These are phyloP conservation scores for Tetranychus piercei DNA, from an alignment of 2,888 invertebrate genomes.

Conservation along the genomic window DNA sequence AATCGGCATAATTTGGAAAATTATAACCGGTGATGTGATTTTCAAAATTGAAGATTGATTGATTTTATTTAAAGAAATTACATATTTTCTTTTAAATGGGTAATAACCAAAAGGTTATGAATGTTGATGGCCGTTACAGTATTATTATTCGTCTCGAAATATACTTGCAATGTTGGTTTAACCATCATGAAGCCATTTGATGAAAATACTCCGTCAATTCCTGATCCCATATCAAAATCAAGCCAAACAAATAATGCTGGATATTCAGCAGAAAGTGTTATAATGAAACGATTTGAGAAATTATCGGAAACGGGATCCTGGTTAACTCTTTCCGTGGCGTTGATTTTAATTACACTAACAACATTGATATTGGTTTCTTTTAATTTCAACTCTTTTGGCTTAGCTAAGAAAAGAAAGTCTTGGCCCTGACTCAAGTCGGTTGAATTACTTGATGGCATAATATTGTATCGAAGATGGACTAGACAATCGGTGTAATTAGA, in stretches of 20 bases:
- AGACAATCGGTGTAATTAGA: not conserved
- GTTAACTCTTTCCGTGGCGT: not conserved
- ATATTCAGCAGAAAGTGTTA: slow-evolving; percentile 27
- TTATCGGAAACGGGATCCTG: not conserved
- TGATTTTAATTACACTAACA: not conserved
- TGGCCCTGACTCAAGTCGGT: not conserved
- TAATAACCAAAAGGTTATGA: too few relatives aligned
- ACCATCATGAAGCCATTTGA: slow-evolving; percentile 49
- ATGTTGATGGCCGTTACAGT: too few relatives aligned
- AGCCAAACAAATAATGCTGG: slow-evolving; percentile 47
- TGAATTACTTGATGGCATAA: not conserved
- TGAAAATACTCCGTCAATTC: slow-evolving; percentile 45
- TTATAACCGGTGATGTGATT: too few relatives aligned
- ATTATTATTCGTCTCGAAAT: not conserved
- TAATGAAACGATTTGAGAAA: not conserved
- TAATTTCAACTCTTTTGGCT: not conserved
- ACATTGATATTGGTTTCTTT: not conserved
- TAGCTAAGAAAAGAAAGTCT: not conserved
- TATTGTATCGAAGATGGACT: not conserved
- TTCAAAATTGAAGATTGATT: too few relatives aligned
- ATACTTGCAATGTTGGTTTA: not conserved
- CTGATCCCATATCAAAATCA: slow-evolving; percentile 29
- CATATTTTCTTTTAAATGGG: too few relatives aligned
- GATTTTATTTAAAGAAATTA: too few relatives aligned
- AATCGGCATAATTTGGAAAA: slow-evolving; percentile 2